phyloP scores from a whole-genome alignment of 2,888 invertebrate species.

The Chelonus formosanus region DNA sequence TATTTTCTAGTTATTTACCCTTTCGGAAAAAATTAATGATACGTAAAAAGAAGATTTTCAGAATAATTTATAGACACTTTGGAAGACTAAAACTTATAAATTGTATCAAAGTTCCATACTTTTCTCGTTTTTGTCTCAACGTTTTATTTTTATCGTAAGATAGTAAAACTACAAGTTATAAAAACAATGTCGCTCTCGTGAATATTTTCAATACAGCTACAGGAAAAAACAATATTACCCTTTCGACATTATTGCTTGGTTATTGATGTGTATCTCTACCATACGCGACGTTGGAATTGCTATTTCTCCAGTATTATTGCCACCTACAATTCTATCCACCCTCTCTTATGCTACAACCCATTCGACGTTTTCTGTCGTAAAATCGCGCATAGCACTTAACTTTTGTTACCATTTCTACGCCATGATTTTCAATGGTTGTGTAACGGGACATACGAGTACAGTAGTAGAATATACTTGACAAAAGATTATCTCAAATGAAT shows the following conservation, averaged over 20 bases:
- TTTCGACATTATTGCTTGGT: constrained; percentile 45
- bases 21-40: too few relatives aligned
- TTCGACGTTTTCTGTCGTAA: constrained; percentile 28
- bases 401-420: constrained; percentile 34
- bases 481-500: background rate
- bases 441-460: background rate
- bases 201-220: constrained; percentile 13
- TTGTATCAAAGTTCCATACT: too few relatives aligned
- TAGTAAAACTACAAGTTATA: constrained; percentile 3
- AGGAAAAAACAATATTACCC: constrained; percentile 43
- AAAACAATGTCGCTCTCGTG: constrained; percentile 32
- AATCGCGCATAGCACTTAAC: constrained; percentile 27
- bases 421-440: constrained; percentile 44
- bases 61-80: too few relatives aligned
- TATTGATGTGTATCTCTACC: constrained; percentile 28
- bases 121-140: too few relatives aligned
- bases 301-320: constrained; percentile 23
- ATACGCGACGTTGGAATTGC: constrained; percentile 14
- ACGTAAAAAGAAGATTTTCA: too few relatives aligned
- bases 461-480: background rate
- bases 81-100: too few relatives aligned
- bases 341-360: constrained; percentile 6
- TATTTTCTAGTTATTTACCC: too few relatives aligned
- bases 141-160: background rate
- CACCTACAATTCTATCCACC: background rate